Base-by-base conservation (phyloP, 2,888 invertebrate genomes). In the Noctua fimbriata region DNA sequence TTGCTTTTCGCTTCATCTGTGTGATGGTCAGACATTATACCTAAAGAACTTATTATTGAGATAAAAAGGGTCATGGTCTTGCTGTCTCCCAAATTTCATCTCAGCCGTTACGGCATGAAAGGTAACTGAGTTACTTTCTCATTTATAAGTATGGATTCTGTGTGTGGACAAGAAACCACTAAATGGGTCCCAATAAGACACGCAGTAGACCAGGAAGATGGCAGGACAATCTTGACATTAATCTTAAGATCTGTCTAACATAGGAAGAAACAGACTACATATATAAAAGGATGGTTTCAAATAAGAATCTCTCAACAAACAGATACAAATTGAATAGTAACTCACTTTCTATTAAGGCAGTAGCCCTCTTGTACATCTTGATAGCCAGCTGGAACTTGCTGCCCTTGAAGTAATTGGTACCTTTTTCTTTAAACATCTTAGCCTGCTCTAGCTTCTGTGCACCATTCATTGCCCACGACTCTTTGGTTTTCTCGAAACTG, bases 331-430 rank as follows among this genome's bases (percentile, higher is more conserved):
- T 55, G 63, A 52, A 10, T 28, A 87, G n/a, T n/a, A 75, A 89
- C 92, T 92, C 36, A 95, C 96, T 94, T 76, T 94, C 97, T 80
- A 99, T 92, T 88, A 97, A 97, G 0, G 97, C 95, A 16, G 97
- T 94, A 58, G 99, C 98, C 92, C 98, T 98, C 89, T 98, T 98
- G 93, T 99, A 99, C 97, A 99, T 98, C 93, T 98, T 98, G 71
- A 98, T 97, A 0, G 99, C 99, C 88, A 99, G 91, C 76, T 96
- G 95, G 89, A 97, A 98, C 93, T 99, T 99, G 79, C 97, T 98
- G 0, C 97, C 97, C 94, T 99, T 99, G 92, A 99, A 99, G 93
- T 98, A 99, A 71, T 97, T 97, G 0, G 99, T 99, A 69, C 99
- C 99, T 92, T 98, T 99, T 83, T 98, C 98, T 95, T 99, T 99